A percentile compares a stretch with the other conserved stretches of the same genome.
These are phyloP conservation scores for Drosophila eugracilis DNA, from an alignment of 1,140 invertebrate genomes.

Conservation along the genomic window DNA sequence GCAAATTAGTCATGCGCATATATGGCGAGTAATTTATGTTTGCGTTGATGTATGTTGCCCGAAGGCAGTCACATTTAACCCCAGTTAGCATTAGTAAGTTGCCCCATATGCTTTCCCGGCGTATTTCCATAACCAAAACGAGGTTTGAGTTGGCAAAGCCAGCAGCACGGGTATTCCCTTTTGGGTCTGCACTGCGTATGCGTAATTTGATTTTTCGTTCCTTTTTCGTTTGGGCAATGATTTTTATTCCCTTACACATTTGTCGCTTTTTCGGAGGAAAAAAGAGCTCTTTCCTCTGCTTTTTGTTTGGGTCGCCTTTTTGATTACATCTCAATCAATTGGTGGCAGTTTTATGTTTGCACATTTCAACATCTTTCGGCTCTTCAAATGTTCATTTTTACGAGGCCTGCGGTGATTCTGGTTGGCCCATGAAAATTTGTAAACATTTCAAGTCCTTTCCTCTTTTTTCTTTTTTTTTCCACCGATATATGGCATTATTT, in stretches of 20 bases:
- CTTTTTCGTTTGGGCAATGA: conserved; percentile 54
- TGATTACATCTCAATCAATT: conserved; percentile 83
- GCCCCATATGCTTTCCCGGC: conserved; percentile 53
- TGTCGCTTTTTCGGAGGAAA: conserved; percentile 19
- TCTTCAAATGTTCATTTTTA: conserved; percentile 74
- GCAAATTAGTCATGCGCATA: conserved; percentile 81
- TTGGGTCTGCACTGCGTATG: conserved; percentile 59
- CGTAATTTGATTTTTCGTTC: conserved; percentile 67
- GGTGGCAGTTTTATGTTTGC: conserved; percentile 80
- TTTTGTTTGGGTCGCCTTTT: conserved; percentile 55
- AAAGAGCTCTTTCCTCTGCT: conserved; percentile 6
- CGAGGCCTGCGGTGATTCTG: conserved; percentile 68
- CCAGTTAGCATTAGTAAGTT: conserved; percentile 65
- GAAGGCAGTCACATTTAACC: conserved; percentile 69
- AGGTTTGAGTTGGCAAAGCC: conserved; percentile 4
- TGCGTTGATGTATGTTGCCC: conserved; percentile 61
- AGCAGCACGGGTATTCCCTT: conserved; percentile 17
- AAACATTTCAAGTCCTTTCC: conserved; percentile 60
- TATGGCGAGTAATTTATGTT: conserved; percentile 73
- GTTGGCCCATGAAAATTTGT: conserved; percentile 62
- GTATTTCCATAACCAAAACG: conserved; percentile 43
- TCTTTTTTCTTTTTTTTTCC: conserved; percentile 14
- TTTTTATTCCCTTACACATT: conserved; percentile 69
- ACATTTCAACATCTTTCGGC: conserved; percentile 78
- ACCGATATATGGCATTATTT: conserved; percentile 23